A percentile compares a stretch with the other conserved stretches of the same genome.
Evolutionary conservation across 1,140 invertebrate species (phyloP).

Genomic region (Dendroctonus ponderosae): DNA sequence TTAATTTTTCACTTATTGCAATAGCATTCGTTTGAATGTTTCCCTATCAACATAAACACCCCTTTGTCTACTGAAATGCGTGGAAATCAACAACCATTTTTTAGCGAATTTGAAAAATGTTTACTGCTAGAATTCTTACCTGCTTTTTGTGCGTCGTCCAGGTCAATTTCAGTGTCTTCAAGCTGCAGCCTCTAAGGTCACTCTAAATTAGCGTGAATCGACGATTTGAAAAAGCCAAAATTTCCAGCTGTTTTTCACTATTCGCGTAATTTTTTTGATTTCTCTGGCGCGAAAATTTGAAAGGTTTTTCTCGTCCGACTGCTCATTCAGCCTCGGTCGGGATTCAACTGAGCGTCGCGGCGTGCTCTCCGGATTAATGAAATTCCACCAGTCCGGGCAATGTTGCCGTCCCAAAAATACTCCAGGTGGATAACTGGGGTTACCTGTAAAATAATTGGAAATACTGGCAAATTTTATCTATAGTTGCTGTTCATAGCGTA

Average conservation of each 20-base stretch:
- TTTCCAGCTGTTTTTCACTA: conserved; percentile 24
- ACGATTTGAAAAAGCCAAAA: too few relatives aligned
- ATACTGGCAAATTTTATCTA: too few relatives aligned
- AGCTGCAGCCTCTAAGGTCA: conserved; percentile 15
- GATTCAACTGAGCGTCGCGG: conserved; percentile 20
- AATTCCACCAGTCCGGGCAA: conserved; percentile 19
- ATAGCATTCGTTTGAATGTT: too few relatives aligned
- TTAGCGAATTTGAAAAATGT: too few relatives aligned
- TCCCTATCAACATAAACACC: too few relatives aligned
- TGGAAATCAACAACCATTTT: too few relatives aligned
- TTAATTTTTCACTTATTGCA: too few relatives aligned
- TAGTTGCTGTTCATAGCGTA: too few relatives aligned
- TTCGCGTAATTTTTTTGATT: conserved; percentile 14
- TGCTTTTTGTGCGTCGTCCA: conserved; percentile 11
- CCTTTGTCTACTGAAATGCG: too few relatives aligned
- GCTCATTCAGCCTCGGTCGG: conserved; percentile 28
- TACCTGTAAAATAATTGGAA: too few relatives aligned
- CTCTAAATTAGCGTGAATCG: conserved; percentile 7
- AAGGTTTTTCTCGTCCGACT: conserved; percentile 21
- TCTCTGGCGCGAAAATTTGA: conserved; percentile 30
- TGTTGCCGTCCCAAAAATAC: not conserved
- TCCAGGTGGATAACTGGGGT: not conserved
- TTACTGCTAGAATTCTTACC: not conserved
- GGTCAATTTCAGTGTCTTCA: conserved; percentile 23
- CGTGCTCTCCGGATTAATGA: conserved; percentile 14